Conservation (phyloP, 2,888 invertebrate species). For the Tethea ocularis region DNA sequence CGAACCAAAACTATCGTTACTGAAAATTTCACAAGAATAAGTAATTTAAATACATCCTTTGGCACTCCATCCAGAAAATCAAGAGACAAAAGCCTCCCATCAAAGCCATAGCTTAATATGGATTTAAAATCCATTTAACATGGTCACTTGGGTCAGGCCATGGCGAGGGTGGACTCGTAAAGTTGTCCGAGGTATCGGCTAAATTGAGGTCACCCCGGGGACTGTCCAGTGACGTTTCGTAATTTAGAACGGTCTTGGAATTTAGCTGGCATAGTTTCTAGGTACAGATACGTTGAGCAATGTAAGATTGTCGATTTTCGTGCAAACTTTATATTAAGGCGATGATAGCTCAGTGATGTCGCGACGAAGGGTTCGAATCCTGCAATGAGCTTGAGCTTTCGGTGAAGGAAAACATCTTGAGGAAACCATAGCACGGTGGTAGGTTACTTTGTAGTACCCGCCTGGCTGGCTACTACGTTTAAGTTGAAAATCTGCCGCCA, state of each 20-base stretch:
- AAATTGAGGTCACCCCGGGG: slow-evolving; percentile 11
- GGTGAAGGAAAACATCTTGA: no score
- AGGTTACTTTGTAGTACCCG: no score
- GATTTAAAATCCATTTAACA: slow-evolving; percentile 6
- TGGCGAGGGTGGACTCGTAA: neutral
- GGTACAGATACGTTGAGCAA: neutral
- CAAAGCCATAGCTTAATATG: slow-evolving; percentile 3
- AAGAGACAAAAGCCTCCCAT: neutral
- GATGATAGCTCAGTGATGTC: no score
- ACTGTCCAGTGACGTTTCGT: slow-evolving; percentile 5
- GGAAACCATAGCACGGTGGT: no score
- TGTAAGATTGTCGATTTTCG: neutral
- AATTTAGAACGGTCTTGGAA: slow-evolving; percentile 6
- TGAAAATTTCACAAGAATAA: neutral
- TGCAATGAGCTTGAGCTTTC: no score
- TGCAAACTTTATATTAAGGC: no score
- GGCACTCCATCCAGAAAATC: neutral
- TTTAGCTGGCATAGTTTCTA: neutral
- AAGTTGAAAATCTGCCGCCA: no score
- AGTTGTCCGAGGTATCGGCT: slow-evolving; percentile 3
- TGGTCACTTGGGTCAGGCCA: neutral
- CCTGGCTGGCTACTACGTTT: no score
- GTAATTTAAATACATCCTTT: neutral
- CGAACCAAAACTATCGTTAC: no score
- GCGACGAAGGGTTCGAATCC: no score